Evolutionary conservation across 2,888 invertebrate genomes (phyloP).

Genomic region (Metallyticus violacea): DNA sequence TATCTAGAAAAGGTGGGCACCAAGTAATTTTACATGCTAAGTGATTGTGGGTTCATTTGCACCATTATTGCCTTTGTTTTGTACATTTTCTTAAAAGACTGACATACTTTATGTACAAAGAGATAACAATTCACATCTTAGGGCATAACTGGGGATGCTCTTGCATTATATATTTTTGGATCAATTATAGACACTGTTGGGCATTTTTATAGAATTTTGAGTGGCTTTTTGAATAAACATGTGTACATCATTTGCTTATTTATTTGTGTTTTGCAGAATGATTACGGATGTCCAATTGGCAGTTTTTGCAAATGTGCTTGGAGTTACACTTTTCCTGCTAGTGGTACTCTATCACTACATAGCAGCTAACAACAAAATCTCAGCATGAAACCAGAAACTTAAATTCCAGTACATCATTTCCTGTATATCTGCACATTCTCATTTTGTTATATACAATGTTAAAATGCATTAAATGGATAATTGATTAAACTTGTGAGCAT

Average conservation of each 20-base stretch:
- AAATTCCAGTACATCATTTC: not conserved
- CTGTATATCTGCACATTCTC: not conserved
- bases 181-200: too few relatives aligned
- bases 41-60: too few relatives aligned
- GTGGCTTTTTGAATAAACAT: too few relatives aligned
- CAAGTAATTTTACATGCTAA: too few relatives aligned
- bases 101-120: too few relatives aligned
- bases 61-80: too few relatives aligned
- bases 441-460: not conserved
- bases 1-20: too few relatives aligned
- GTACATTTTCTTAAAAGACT: too few relatives aligned
- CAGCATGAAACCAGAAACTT: conserved; percentile 33
- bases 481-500: not conserved
- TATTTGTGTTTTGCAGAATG: conserved; percentile 54
- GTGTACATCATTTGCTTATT: not conserved
- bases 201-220: too few relatives aligned
- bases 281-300: conserved; percentile 96
- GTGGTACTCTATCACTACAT: conserved; percentile 98
- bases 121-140: too few relatives aligned
- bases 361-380: conserved; percentile 75
- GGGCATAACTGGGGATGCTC: too few relatives aligned
- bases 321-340: conserved; percentile 85
- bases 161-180: too few relatives aligned
- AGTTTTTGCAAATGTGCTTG: conserved; percentile 91
- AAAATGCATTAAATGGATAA: not conserved